Evolutionary conservation across 1,140 invertebrate genomes (phyloP).

Genomic region (Zaprionus ghesquierei): DNA sequence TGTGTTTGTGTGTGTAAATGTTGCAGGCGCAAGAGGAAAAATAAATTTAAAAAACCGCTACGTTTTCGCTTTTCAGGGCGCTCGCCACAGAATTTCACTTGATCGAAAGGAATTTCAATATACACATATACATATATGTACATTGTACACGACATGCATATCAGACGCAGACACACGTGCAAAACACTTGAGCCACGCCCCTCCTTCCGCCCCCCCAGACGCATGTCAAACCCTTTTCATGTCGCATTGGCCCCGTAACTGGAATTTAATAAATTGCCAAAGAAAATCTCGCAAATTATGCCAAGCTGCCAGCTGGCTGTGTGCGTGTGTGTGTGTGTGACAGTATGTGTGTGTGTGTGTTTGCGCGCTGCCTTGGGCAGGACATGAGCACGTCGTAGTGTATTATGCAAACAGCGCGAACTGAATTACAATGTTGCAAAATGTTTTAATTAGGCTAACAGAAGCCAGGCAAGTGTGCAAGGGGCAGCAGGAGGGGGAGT

Average conservation of each 20-base stretch:
- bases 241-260: slow-evolving; percentile 18
- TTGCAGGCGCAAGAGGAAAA: neutral
- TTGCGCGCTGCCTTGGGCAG: neutral
- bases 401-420: slow-evolving; percentile 33
- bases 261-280: slow-evolving; percentile 46
- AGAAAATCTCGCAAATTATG: slow-evolving; percentile 50
- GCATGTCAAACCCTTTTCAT: slow-evolving; percentile 75
- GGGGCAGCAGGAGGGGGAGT: neutral
- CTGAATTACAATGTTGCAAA: slow-evolving; percentile 43
- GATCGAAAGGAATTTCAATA: slow-evolving; percentile 57
- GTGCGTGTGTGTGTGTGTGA: neutral
- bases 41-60: neutral
- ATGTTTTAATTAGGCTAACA: slow-evolving; percentile 72
- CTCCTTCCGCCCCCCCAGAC: too few relatives aligned
- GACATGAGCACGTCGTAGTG: neutral
- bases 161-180: slow-evolving; percentile 8
- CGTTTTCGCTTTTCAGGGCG: neutral
- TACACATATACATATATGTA: neutral
- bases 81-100: slow-evolving; percentile 8
- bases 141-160: neutral
- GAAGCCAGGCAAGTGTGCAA: slow-evolving; percentile 9
- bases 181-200: slow-evolving; percentile 37
- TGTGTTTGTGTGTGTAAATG: neutral
- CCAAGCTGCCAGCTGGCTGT: slow-evolving; percentile 15
- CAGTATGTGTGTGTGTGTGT: neutral